These are phyloP conservation scores for Porites cylindrica DNA, from an alignment of 92 coral and sea anemone genomes.

Conservation along the genomic window DNA sequence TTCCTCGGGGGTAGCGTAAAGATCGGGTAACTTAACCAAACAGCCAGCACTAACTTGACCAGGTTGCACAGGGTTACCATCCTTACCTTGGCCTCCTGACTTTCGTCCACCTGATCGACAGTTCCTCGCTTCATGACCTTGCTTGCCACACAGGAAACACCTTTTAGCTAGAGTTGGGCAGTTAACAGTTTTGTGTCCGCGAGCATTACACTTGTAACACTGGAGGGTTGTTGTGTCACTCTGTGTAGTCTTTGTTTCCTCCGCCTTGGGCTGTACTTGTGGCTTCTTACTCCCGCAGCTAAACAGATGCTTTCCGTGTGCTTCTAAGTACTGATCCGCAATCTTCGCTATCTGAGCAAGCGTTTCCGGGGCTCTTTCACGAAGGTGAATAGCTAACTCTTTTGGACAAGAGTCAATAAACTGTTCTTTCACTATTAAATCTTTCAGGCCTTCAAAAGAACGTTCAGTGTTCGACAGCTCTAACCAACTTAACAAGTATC, in stretches of 20 bases:
- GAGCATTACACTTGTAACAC: conserved; percentile 51
- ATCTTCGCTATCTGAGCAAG: conserved; percentile 18
- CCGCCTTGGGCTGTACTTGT: background rate
- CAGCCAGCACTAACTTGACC: conserved; percentile 41
- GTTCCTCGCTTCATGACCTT: conserved; percentile 14
- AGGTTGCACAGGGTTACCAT: conserved; percentile 1
- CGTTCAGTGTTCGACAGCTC: conserved; percentile 51
- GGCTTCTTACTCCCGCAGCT: background rate
- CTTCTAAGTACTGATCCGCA: conserved; percentile 38
- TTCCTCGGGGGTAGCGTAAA: conserved; percentile 6
- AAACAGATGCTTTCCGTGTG: conserved; percentile 24
- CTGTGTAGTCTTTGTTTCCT: background rate
- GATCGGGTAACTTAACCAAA: conserved; percentile 1
- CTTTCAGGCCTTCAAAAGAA: conserved; percentile 43
- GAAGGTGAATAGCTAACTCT: conserved; percentile 53
- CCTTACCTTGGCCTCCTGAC: conserved; percentile 6
- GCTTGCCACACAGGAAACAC: background rate
- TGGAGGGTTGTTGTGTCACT: background rate
- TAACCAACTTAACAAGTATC: conserved; percentile 51
- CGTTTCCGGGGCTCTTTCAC: conserved; percentile 46
- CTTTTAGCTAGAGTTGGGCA: conserved; percentile 4
- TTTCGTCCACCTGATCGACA: background rate
- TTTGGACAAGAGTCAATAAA: conserved; percentile 56
- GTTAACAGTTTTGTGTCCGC: conserved; percentile 54
- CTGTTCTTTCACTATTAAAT: conserved; percentile 65